A percentile compares a stretch with the other conserved stretches of the same genome.
These are phyloP conservation scores for Ctenoplectra terminalis DNA, from an alignment of 1,140 invertebrate species.

Conservation along the genomic window DNA sequence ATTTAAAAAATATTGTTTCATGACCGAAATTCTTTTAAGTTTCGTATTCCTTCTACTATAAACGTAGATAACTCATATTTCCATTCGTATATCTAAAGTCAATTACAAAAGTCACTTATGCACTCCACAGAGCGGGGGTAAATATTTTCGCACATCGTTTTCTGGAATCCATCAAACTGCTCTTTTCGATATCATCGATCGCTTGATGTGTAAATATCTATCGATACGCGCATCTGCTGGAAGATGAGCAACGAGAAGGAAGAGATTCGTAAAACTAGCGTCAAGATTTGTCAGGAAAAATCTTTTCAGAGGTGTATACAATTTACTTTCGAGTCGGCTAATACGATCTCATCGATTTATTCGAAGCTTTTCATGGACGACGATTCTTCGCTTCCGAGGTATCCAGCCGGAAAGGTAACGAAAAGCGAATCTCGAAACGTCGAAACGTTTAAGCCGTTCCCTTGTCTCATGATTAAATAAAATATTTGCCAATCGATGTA, in stretches of 20 bases:
- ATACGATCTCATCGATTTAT: conserved; percentile 43
- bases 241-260: neutral
- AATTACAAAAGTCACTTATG: too few relatives aligned
- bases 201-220: conserved; percentile 1
- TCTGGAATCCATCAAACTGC: neutral
- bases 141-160: neutral
- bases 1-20: too few relatives aligned
- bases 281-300: conserved; percentile 43
- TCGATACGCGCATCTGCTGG: neutral
- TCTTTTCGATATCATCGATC: neutral
- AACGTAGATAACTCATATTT: neutral
- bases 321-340: conserved; percentile 33
- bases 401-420: conserved; percentile 24
- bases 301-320: conserved; percentile 22
- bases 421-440: conserved; percentile 39
- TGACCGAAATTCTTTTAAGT: neutral
- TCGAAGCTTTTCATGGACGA: conserved; percentile 29
- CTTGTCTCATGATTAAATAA: conserved; percentile 76
- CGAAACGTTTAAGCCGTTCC: conserved; percentile 63
- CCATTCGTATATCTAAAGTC: neutral
- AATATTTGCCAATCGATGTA: conserved; percentile 60
- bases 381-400: neutral
- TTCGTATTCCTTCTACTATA: neutral
- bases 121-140: neutral
- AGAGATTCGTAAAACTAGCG: neutral